Conservation (phyloP, 1,140 invertebrate species). For the Scaptomyza graminum region DNA sequence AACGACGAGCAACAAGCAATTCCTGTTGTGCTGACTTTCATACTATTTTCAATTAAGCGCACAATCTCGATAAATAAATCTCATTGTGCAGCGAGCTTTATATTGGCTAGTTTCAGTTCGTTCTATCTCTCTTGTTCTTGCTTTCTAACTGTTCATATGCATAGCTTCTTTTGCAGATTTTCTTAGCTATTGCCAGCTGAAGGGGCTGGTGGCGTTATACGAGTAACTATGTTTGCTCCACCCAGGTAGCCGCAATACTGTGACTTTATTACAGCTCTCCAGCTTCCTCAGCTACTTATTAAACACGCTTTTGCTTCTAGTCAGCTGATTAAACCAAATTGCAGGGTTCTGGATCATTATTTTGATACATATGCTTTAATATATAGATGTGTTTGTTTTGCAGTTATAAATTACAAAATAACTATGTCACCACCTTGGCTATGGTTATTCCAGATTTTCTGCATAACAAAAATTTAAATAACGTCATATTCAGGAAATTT, state of each 20-base stretch:
- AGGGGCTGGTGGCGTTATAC: neutral
- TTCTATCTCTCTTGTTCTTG: neutral
- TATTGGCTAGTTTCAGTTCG: constrained; percentile 14
- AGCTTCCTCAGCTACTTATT: constrained; percentile 46
- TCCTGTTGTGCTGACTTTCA: constrained; percentile 60
- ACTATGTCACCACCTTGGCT: constrained; percentile 36
- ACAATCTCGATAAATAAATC: constrained; percentile 81
- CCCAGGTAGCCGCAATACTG: constrained; percentile 56
- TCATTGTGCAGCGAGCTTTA: constrained; percentile 72
- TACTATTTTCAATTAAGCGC: constrained; percentile 81
- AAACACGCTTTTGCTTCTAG: constrained; percentile 78
- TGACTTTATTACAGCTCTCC: constrained; percentile 62
- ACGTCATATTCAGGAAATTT: constrained; percentile 62
- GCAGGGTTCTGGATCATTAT: constrained; percentile 39
- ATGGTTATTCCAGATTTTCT: constrained; percentile 13
- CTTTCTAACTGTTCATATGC: constrained; percentile 32
- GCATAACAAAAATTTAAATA: constrained; percentile 16
- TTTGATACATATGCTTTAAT: constrained; percentile 51
- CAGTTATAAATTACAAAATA: constrained; percentile 47
- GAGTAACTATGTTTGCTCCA: constrained; percentile 36
- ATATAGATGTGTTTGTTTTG: constrained; percentile 6
- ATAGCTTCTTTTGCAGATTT: constrained; percentile 66
- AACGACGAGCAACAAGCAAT: constrained; percentile 8
- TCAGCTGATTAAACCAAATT: constrained; percentile 28
- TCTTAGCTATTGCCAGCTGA: constrained; percentile 8